Evolutionary conservation across 2,797 vertebrate species (phyloP).

Genomic region (Clarias pachynema): DNA sequence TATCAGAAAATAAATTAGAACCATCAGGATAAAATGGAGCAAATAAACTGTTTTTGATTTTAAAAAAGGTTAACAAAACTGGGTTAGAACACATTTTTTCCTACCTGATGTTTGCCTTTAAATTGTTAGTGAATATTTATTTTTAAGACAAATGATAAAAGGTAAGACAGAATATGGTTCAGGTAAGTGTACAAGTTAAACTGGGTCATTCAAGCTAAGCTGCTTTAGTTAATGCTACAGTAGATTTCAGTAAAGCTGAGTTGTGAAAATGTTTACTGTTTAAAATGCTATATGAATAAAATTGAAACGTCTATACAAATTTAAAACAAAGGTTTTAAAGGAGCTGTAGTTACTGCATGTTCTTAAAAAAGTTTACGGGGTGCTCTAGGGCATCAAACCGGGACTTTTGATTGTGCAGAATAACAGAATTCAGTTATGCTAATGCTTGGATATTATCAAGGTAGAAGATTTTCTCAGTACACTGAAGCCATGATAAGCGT

Average conservation of each 20-base stretch:
- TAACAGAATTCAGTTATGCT: no score
- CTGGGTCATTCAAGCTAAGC: neutral
- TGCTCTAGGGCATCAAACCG: no score
- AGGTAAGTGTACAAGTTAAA: neutral
- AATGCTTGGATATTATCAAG: no score
- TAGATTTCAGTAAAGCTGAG: neutral
- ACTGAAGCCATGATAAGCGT: no score
- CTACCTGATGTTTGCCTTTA: neutral
- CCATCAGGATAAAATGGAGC: neutral
- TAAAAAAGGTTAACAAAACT: neutral
- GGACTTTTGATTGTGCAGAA: no score
- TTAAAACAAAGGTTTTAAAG: neutral
- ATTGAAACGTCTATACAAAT: neutral
- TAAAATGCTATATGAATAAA: neutral
- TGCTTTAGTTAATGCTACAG: neutral
- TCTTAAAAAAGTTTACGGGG: neutral
- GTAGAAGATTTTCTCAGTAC: no score
- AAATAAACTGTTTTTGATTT: neutral
- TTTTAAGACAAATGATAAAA: neutral
- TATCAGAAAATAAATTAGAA: conserved; percentile 1
- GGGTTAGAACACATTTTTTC: neutral
- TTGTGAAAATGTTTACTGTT: neutral
- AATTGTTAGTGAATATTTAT: neutral
- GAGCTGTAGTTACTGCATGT: neutral
- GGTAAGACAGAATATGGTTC: neutral